Evolutionary conservation across 2,113 vertebrate genomes (phyloP).

Genomic region (Cynoglossus semilaevis): DNA sequence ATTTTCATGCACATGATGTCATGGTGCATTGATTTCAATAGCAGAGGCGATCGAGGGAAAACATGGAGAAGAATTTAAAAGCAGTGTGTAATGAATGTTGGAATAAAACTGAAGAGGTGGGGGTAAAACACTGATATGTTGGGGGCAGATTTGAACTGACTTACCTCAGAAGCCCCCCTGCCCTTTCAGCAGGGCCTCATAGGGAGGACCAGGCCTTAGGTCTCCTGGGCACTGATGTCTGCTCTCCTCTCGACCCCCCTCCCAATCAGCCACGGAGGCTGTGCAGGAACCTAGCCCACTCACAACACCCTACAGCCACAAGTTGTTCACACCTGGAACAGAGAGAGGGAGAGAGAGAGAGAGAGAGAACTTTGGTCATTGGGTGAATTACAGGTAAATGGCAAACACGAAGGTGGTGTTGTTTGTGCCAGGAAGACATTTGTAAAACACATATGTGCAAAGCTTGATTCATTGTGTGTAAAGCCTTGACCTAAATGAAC

Average conservation of each 20-base stretch:
- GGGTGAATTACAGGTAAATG: conserved; percentile 41
- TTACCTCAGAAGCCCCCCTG: conserved; percentile 78
- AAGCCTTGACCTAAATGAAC: neutral
- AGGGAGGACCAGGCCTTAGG: conserved; percentile 71
- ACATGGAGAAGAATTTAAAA: conserved; percentile 4
- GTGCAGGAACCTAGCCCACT: conserved; percentile 65
- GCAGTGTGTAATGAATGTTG: neutral
- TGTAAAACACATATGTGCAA: conserved; percentile 51
- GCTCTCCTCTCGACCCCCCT: conserved; percentile 65
- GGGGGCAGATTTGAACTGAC: conserved; percentile 25
- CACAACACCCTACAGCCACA: conserved; percentile 70
- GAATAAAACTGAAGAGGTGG: conserved; percentile 16
- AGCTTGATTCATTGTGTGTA: conserved; percentile 43
- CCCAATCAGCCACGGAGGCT: conserved; percentile 69
- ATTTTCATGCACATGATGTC: neutral
- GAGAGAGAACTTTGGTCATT: conserved; percentile 56
- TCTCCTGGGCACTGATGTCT: conserved; percentile 74
- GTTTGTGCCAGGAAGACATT: conserved; percentile 41
- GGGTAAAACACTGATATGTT: neutral
- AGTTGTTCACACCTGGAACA: conserved; percentile 76
- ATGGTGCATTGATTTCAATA: neutral
- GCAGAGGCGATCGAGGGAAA: neutral
- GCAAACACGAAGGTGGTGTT: conserved; percentile 52
- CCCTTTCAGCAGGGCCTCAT: conserved; percentile 78
- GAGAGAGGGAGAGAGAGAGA: conserved; percentile 53